Base-by-base conservation (phyloP, 2,113 vertebrate species). In the Gavia stellata region DNA sequence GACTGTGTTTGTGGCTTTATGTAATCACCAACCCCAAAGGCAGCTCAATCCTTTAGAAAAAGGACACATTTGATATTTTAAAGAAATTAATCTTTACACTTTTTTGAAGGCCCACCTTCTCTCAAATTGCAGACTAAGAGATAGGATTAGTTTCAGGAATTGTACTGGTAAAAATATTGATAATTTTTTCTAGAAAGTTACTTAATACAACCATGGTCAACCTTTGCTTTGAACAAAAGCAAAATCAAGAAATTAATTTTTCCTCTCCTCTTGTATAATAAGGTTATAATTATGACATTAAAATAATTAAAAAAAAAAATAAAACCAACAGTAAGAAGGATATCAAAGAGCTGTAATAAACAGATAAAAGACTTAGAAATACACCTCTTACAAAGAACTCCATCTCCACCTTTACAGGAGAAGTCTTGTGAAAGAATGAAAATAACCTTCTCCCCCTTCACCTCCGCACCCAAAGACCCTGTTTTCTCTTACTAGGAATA, bases 361-460 rank as follows among this genome's bases (percentile, higher is more conserved):
- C 5, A 59, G 15, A 53, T 83, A 24, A 59, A 31, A 49, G 6
- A 81, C 92, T 66, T 67, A 55, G 19, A 42, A 65, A 53, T 21
- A 15, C 18, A 26, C 6, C 40, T 31, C 14, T 70, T 70, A 50
- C 6, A 79, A 77, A 78, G 12, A 53, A 20, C 14, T 84, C 6
- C 28, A 68, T 19, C 56, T 81, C 49, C 14, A 72, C 10, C 19
- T 61, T 79, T 44, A 49, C 16, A 11, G 38, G 10, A 2, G 10
- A 79, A 75, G 12, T 59, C 31, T 81, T 61, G 14, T 9, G 17
- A 65, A 92, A 71, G 12, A 66, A 94, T 24, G 10, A 79, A 74
- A 86, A 88, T 47, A 58, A 59, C 10, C 6, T 73, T 52, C 4
- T 68, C 3, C 26, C 7, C 3, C 4, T 0, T 1, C 7, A 38